Evolutionary conservation across 2,113 vertebrate species (phyloP).

Genomic region (Nannobrachium achirus): DNA sequence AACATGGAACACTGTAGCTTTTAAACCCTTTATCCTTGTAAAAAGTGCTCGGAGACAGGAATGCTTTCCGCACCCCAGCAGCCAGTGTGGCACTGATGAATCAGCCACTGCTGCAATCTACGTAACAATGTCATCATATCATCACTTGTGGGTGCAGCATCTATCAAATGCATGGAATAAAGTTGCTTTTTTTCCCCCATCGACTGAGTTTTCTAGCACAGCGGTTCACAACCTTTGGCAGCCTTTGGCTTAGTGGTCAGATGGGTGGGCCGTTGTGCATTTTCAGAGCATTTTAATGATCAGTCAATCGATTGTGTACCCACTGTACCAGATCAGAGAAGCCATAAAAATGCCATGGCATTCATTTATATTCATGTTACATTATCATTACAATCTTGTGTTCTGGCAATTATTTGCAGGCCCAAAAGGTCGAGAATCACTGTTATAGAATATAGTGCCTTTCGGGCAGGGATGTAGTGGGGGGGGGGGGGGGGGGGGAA

Average conservation of each 20-base stretch:
- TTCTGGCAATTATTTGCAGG: no score
- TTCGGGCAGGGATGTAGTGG: no score
- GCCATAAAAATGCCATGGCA: no score
- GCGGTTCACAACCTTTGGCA: conserved; percentile 19
- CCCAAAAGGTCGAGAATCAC: no score
- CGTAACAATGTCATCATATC: not conserved
- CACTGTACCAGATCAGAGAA: no score
- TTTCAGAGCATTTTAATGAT: not conserved
- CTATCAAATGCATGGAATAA: conserved; percentile 5
- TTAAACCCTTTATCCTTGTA: not conserved
- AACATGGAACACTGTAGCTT: not conserved
- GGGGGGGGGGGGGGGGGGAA: no score
- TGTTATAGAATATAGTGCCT: no score
- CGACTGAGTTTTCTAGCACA: conserved; percentile 22
- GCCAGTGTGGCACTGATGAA: not conserved
- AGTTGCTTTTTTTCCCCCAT: not conserved
- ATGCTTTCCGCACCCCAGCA: conserved; percentile 7
- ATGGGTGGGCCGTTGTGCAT: not conserved
- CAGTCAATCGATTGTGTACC: no score
- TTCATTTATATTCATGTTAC: no score
- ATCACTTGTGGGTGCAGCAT: not conserved
- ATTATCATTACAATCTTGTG: no score
- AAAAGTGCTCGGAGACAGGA: conserved; percentile 29
- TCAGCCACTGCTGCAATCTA: not conserved
- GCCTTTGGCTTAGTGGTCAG: not conserved